A percentile compares a stretch with the other conserved stretches of the same genome.
Evolutionary conservation across 2,888 invertebrate species (phyloP).

Genomic region (Shargacucullia verbasci): DNA sequence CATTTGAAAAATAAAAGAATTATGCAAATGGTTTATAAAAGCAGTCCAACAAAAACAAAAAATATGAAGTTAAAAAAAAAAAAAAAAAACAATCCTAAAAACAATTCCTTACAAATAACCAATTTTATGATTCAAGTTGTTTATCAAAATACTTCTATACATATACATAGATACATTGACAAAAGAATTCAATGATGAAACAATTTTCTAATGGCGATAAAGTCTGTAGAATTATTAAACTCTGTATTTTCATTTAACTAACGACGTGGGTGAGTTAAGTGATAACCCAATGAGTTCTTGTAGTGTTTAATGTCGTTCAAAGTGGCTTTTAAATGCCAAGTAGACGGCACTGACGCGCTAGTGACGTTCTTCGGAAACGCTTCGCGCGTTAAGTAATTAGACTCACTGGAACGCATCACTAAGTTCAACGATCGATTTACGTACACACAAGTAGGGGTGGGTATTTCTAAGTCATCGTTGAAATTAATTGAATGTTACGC

Average conservation of each 20-base stretch:
- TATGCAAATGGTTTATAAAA: too few species aligned
- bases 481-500: constrained; percentile 32
- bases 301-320: constrained; percentile 37
- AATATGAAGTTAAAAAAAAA: too few species aligned
- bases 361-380: constrained; percentile 14
- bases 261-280: constrained; percentile 18
- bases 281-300: constrained; percentile 32
- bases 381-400: constrained; percentile 18
- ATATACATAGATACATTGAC: too few species aligned
- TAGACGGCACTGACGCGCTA: constrained; percentile 14
- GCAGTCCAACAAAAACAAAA: too few species aligned
- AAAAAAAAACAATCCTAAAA: too few species aligned
- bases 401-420: constrained; percentile 3
- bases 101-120: too few species aligned
- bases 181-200: too few species aligned
- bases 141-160: too few species aligned
- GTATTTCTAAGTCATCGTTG: constrained; percentile 21
- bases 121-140: too few species aligned
- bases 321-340: constrained; percentile 13
- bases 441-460: constrained; percentile 2
- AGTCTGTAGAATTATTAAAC: constrained; percentile 16
- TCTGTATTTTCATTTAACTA: constrained; percentile 28
- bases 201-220: too few species aligned
- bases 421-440: constrained; percentile 20
- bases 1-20: too few species aligned